phyloP scores from a whole-genome alignment of 2,113 vertebrate genomes.

The Sula dactylatra region DNA sequence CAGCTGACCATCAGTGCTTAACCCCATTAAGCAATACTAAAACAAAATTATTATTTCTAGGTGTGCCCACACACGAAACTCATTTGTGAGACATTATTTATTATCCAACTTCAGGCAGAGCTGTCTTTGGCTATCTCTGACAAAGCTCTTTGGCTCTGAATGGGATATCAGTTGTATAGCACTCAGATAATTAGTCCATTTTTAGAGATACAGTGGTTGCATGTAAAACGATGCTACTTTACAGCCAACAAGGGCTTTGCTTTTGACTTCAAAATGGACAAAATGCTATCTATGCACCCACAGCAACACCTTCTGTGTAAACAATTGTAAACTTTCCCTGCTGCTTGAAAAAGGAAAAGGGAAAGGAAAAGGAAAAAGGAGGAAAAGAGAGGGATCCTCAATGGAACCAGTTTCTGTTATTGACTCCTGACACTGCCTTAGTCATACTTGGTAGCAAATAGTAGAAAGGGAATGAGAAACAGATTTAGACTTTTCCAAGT shows the following conservation, averaged over 20 bases:
- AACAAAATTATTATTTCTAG: neutral
- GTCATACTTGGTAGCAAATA: neutral
- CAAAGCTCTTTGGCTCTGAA: neutral
- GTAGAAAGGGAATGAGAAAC: neutral
- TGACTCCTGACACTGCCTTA: neutral
- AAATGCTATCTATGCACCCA: neutral
- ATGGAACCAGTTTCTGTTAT: neutral
- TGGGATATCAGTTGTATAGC: neutral
- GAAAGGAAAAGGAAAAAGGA: neutral
- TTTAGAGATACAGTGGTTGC: neutral
- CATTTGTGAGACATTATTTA: neutral
- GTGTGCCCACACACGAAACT: neutral
- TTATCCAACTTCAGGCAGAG: neutral
- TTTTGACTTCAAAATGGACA: neutral
- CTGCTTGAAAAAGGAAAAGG: too few relatives aligned
- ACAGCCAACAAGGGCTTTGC: neutral
- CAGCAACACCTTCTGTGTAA: neutral
- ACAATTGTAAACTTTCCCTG: neutral
- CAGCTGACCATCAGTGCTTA: neutral
- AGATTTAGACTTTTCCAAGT: neutral
- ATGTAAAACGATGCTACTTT: neutral
- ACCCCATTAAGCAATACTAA: neutral
- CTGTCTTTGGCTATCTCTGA: neutral
- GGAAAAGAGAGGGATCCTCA: rapidly evolving
- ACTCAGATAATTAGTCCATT: neutral